These are phyloP conservation scores for Atrina japonica DNA, from an alignment of 2,888 invertebrate genomes.

Conservation along the genomic window DNA sequence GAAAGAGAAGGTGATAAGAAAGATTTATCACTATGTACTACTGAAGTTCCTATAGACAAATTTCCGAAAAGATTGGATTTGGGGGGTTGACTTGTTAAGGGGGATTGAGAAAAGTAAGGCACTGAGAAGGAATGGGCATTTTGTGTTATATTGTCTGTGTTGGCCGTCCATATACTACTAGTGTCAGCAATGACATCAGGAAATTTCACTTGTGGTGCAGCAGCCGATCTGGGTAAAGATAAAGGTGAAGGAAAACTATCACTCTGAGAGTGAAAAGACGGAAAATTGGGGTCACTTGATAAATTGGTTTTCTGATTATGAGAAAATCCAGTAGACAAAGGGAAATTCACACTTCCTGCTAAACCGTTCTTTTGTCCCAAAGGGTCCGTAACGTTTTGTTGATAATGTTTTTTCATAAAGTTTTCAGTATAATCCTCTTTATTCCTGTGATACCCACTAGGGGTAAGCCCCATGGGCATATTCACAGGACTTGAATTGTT, in stretches of 20 bases:
- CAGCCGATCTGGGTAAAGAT: conserved; percentile 1
- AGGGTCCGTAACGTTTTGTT: conserved; percentile 44
- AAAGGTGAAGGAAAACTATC: conserved; percentile 19
- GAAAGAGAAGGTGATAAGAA: conserved; percentile 6
- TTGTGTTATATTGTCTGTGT: no score
- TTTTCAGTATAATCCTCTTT: conserved; percentile 52
- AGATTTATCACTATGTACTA: background rate
- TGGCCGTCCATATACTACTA: no score
- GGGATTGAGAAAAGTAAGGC: conserved; percentile 1
- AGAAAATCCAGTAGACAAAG: background rate
- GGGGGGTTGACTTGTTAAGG: background rate
- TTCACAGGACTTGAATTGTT: background rate
- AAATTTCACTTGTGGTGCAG: no score
- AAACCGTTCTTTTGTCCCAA: background rate
- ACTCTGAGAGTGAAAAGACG: conserved; percentile 13
- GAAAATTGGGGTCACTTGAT: conserved; percentile 26
- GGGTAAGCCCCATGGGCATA: background rate
- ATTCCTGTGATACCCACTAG: conserved; percentile 29
- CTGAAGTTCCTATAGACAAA: conserved; percentile 28
- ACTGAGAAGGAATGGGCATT: no score
- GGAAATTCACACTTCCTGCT: background rate
- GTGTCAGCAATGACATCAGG: no score
- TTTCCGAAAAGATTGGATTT: conserved; percentile 19
- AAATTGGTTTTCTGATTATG: background rate
- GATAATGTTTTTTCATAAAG: conserved; percentile 62